phyloP scores from a whole-genome alignment of 1,140 invertebrate species.

The Drosophila navojoa region DNA sequence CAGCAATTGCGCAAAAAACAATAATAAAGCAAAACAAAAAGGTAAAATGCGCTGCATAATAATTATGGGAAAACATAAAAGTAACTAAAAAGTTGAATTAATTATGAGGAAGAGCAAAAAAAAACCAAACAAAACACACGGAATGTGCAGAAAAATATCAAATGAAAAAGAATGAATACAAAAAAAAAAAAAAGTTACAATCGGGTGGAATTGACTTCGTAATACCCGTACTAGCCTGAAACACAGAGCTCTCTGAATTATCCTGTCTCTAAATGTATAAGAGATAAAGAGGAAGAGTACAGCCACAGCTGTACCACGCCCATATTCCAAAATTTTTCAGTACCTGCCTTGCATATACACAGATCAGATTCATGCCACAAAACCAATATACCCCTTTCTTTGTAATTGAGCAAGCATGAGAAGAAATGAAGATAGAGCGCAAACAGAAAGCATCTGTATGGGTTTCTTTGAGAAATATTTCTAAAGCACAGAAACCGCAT shows the following conservation, averaged over 20 bases:
- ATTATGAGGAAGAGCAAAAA: conserved; percentile 61
- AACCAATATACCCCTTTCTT: too few relatives aligned
- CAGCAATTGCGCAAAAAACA: conserved; percentile 12
- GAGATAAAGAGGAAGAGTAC: background rate
- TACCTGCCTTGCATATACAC: too few relatives aligned
- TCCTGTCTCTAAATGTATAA: too few relatives aligned
- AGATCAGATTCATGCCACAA: too few relatives aligned
- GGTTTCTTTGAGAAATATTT: background rate
- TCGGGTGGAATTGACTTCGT: too few relatives aligned
- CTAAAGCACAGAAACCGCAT: background rate
- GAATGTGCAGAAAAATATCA: conserved; percentile 43
- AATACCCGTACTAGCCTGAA: background rate
- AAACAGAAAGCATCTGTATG: background rate
- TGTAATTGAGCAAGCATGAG: too few relatives aligned
- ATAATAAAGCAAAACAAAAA: conserved; percentile 38
- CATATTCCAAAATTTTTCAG: too few relatives aligned
- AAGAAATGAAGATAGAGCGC: background rate
- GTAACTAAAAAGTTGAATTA: conserved; percentile 60
- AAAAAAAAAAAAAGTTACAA: background rate
- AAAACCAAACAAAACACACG: conserved; percentile 6
- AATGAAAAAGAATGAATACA: too few relatives aligned
- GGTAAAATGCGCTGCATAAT: conserved; percentile 62
- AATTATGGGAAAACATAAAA: conserved; percentile 73
- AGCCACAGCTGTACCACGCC: background rate
- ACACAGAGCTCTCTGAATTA: too few relatives aligned